These are phyloP conservation scores for Pontoporia blainvillei DNA, from an alignment of 2,113 vertebrate genomes.

Conservation along the genomic window DNA sequence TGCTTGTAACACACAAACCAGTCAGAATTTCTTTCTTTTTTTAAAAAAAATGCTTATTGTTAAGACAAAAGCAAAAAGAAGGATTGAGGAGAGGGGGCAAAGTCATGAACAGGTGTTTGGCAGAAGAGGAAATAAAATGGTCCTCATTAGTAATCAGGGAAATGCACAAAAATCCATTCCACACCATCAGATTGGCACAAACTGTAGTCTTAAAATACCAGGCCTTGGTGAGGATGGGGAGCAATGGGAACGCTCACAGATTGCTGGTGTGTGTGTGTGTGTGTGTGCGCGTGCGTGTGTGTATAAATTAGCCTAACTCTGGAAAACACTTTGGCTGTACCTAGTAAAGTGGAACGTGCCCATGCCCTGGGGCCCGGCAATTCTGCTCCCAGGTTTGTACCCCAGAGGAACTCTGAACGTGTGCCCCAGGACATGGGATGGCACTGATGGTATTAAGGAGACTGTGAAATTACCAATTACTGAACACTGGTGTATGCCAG, in stretches of 20 bases:
- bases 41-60: not conserved
- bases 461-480: not conserved
- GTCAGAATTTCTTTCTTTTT: no score
- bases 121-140: not conserved
- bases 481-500: not conserved
- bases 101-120: not conserved
- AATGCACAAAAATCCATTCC: not conserved
- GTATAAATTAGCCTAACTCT: not conserved
- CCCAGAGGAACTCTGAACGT: not conserved
- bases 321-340: not conserved
- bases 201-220: not conserved
- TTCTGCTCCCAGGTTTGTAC: not conserved
- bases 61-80: not conserved
- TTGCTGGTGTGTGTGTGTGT: not conserved
- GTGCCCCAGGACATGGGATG: not conserved
- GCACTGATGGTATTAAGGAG: not conserved
- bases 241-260: not conserved
- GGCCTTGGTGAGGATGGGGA: not conserved
- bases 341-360: not conserved
- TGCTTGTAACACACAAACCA: not conserved
- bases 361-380: not conserved
- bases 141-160: not conserved
- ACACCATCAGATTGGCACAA: no score
- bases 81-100: not conserved
- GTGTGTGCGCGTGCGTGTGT: no score